Evolutionary conservation across 2,113 vertebrate genomes (phyloP), one percentile per base, ranked within the genome.

Genomic region (Motacilla alba): DNA sequence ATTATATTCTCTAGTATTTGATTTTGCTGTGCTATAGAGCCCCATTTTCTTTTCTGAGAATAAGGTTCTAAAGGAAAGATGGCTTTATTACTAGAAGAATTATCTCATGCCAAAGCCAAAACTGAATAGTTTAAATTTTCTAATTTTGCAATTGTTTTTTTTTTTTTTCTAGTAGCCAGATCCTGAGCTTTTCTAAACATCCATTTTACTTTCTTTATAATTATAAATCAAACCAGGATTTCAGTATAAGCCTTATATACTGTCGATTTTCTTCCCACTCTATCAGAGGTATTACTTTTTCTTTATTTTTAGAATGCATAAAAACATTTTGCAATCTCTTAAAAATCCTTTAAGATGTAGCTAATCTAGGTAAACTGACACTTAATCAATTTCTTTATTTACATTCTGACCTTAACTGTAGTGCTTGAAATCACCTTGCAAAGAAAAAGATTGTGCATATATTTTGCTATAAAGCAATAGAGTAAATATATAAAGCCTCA

Each of bases 371-470:
- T 64, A 83, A 96, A 75, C 60, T 91, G 87, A 75, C 77, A 92
- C 91, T 82, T 92, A 95, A 91, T 95, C 68, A 84, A 81, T 95
- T 81, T 70, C 39, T 83, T 88, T 94, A 91, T 96, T 91, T 94
- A 79, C 44, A 75, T 92, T 92, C 73, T 91, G 77, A 78, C 69
- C 83, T 78, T 92, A 87, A 79, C 39, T 68, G 21, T 72, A 84
- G 64, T 49, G 19, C 41, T 72, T 78, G 37, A 89, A 90, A 82
- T 63, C 52, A 89, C 49, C 75, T 84, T 68, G 68, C 22, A 72
- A 49, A 83, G 47, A 52, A 89, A 83, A 87, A 56, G 18, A 17
- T 72, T 23, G 27, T 19, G 5, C 60, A 46, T 73, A 27, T 77
- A 70, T 78, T 78, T 78, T 87, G 72, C 17, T 26, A 4, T 35